Conservation (phyloP, 2,888 invertebrate species). For the Epistrophe eligans region DNA sequence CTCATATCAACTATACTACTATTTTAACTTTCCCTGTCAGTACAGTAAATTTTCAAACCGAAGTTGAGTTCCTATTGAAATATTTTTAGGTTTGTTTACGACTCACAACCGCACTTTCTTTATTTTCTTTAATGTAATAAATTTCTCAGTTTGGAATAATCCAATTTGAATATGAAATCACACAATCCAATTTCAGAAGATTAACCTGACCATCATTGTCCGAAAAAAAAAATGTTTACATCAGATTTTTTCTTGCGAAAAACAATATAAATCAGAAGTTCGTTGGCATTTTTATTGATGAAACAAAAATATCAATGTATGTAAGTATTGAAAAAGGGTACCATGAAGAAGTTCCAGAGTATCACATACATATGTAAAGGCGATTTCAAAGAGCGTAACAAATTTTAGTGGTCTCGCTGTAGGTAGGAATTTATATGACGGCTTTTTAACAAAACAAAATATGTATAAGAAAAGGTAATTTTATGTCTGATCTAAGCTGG, state of each 20-base stretch:
- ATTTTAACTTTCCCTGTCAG: conserved; percentile 32
- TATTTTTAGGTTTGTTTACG: background rate
- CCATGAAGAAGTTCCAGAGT: background rate
- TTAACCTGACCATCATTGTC: conserved; percentile 52
- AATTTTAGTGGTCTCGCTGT: conserved; percentile 67
- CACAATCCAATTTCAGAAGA: conserved; percentile 4
- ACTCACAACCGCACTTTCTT: conserved; percentile 13
- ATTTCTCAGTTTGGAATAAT: conserved; percentile 23
- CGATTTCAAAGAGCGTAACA: conserved; percentile 55
- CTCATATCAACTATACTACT: background rate
- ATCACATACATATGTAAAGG: background rate
- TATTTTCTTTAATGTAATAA: background rate
- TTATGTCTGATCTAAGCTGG: conserved; percentile 43
- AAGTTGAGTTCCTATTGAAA: background rate
- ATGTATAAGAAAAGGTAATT: background rate
- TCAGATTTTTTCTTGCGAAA: conserved; percentile 66
- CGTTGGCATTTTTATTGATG: conserved; percentile 61
- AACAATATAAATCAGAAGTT: conserved; percentile 70
- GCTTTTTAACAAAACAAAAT: conserved; percentile 29
- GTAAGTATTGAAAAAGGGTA: conserved; percentile 12
- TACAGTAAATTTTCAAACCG: conserved; percentile 25
- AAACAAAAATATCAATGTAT: conserved; percentile 1
- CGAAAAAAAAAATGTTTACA: conserved; percentile 46
- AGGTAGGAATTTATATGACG: conserved; percentile 28
- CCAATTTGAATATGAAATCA: conserved; percentile 31